Conservation (phyloP, 2,113 vertebrate genomes). For the Melanerpes aurifrons region DNA sequence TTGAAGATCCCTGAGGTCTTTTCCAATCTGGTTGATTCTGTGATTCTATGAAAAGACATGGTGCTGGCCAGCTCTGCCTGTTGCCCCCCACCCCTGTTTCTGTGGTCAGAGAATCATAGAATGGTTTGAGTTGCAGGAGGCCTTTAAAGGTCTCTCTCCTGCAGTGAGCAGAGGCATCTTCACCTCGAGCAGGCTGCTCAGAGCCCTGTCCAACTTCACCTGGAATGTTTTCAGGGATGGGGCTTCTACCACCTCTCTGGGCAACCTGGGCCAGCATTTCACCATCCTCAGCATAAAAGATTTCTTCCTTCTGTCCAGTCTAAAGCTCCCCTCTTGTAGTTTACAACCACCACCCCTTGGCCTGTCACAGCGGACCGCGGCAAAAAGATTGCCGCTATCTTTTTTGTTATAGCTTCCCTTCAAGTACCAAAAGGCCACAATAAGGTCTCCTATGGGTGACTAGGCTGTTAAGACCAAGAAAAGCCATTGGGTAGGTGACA, state of each 20-base stretch:
- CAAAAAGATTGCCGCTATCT: neutral
- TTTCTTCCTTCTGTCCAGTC: neutral
- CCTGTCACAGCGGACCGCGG: neutral
- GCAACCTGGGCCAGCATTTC: neutral
- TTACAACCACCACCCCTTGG: neutral
- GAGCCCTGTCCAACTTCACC: neutral
- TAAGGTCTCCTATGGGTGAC: neutral
- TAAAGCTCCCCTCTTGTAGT: neutral
- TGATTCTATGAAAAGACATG: neutral
- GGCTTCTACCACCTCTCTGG: neutral
- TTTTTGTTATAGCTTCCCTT: neutral
- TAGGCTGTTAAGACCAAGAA: conserved; percentile 46
- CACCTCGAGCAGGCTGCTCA: neutral
- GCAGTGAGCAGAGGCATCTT: neutral
- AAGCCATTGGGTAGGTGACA: conserved; percentile 45
- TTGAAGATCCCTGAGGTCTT: too few species aligned
- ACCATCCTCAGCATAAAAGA: neutral
- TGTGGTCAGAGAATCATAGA: neutral
- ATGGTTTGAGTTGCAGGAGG: neutral
- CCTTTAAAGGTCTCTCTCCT: neutral
- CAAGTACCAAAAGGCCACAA: neutral
- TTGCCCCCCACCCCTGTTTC: neutral
- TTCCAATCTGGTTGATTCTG: too few species aligned
- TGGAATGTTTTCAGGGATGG: neutral
- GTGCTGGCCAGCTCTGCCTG: conserved; percentile 49